Conservation (phyloP, 2,888 invertebrate genomes). For the Julus scanicus region DNA sequence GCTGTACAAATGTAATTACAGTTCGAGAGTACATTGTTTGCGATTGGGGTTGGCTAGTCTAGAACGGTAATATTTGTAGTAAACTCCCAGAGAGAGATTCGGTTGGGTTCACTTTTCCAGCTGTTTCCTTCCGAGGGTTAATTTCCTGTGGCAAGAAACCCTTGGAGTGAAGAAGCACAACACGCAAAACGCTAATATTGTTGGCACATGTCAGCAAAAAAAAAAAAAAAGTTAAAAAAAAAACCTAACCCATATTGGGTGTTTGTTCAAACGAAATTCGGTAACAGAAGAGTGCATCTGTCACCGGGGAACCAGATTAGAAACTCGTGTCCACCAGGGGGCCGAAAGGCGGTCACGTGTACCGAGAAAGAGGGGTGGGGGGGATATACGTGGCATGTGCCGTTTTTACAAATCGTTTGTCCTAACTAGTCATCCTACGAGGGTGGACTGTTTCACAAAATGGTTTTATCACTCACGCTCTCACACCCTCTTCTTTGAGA, state of each 20-base stretch:
- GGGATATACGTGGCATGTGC: not conserved
- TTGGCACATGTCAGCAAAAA: conserved; percentile 36
- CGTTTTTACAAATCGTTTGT: not conserved
- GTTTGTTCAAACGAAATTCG: conserved; percentile 31
- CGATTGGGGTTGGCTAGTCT: not conserved
- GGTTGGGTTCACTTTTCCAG: conserved; percentile 43
- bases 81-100: conserved; percentile 15
- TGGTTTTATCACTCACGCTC: conserved; percentile 21
- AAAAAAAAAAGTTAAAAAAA: not conserved
- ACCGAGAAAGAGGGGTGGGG: not conserved
- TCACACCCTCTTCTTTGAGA: not conserved
- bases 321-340: not conserved
- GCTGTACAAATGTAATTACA: not conserved
- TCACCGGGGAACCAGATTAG: not conserved
- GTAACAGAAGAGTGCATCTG: conserved; percentile 20
- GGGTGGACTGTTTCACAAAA: not conserved
- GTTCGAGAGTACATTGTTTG: not conserved
- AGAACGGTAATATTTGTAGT: not conserved
- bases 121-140: conserved; percentile 44
- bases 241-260: not conserved
- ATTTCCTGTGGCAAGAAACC: conserved; percentile 42
- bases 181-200: not conserved
- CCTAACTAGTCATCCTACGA: not conserved
- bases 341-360: not conserved
- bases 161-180: not conserved